phyloP scores from a whole-genome alignment of 2,888 invertebrate species.

The Trilocha varians region DNA sequence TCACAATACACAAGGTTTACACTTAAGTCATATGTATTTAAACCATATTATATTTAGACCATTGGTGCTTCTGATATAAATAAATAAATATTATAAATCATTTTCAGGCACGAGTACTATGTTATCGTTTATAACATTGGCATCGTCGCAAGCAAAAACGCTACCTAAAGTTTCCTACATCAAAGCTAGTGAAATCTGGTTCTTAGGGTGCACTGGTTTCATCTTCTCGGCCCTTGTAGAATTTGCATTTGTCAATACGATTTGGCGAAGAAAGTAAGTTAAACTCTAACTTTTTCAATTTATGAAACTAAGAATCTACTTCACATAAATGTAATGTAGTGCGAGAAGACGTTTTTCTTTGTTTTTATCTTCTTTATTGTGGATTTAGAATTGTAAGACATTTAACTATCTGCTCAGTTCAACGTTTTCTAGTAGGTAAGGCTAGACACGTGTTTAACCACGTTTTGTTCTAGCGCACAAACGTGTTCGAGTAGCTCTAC shows the following conservation, averaged over 20 bases:
- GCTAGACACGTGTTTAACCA: too few relatives aligned
- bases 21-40: background rate
- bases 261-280: conserved; percentile 88
- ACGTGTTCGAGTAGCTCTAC: too few relatives aligned
- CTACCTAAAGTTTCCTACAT: conserved; percentile 92
- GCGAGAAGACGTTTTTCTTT: too few relatives aligned
- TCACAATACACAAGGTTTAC: background rate
- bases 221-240: conserved; percentile 90
- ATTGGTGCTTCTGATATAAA: background rate
- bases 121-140: conserved; percentile 89
- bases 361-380: too few relatives aligned
- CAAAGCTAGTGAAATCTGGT: conserved; percentile 93
- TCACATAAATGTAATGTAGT: too few relatives aligned
- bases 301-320: too few relatives aligned
- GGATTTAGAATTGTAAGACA: too few relatives aligned
- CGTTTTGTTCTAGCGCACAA: too few relatives aligned
- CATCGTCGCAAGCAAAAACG: conserved; percentile 87
- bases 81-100: background rate
- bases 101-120: conserved; percentile 85
- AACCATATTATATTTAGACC: background rate
- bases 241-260: conserved; percentile 91
- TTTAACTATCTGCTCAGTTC: too few relatives aligned
- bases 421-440: too few relatives aligned
- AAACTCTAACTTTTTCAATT: too few relatives aligned
- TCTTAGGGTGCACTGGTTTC: conserved; percentile 87